These are phyloP conservation scores for Xiphias gladius DNA, from an alignment of 2,113 vertebrate species.

Conservation along the genomic window DNA sequence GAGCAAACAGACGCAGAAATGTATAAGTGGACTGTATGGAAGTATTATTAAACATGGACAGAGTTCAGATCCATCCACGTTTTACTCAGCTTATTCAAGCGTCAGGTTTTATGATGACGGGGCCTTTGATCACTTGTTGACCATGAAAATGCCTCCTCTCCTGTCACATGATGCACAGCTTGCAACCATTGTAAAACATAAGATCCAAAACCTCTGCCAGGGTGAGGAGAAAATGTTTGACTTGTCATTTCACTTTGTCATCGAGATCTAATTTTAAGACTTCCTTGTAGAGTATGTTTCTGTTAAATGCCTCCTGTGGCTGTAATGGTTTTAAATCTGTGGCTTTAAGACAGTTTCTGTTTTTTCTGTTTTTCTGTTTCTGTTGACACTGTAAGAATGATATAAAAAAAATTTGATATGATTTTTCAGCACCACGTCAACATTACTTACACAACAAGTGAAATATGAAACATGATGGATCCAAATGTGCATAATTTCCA, in stretches of 20 bases:
- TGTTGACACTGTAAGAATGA: neutral
- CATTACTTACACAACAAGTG: neutral
- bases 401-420: neutral
- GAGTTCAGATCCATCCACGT: neutral
- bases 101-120: slow-evolving; percentile 1
- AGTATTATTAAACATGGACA: neutral
- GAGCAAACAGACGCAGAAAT: neutral
- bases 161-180: slow-evolving; percentile 46
- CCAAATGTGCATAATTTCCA: neutral
- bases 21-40: neutral
- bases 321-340: slow-evolving; percentile 5
- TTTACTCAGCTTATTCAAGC: neutral
- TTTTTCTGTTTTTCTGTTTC: neutral
- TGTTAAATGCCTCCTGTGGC: neutral
- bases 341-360: neutral
- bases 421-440: neutral
- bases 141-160: slow-evolving; percentile 15
- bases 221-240: slow-evolving; percentile 21
- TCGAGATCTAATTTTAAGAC: neutral
- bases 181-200: neutral
- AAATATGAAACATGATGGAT: neutral
- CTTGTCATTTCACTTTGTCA: neutral
- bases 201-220: neutral
- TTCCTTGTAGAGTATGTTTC: neutral
- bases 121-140: slow-evolving; percentile 32